phyloP scores from a whole-genome alignment of 2,888 invertebrate genomes.

The Phengaris alcon region DNA sequence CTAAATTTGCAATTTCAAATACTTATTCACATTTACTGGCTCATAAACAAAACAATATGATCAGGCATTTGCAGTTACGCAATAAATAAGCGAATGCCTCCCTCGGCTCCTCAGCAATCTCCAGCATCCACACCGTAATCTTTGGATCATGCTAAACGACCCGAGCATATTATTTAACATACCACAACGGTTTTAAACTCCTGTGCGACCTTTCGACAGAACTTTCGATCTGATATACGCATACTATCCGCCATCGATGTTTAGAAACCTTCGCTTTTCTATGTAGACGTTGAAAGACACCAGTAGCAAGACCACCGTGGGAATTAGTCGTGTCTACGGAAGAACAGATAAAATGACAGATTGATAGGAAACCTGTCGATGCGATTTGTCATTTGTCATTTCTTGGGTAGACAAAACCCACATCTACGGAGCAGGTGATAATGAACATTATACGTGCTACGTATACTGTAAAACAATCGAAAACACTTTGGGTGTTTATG shows the following conservation, averaged over 20 bases:
- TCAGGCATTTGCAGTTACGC: conserved; percentile 13
- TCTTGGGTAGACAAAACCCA: not conserved
- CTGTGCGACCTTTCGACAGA: conserved; percentile 5
- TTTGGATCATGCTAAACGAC: conserved; percentile 10
- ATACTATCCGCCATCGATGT: not conserved
- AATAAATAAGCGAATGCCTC: conserved; percentile 21
- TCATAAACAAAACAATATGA: conserved; percentile 5
- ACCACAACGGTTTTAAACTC: conserved; percentile 23
- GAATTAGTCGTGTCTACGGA: not conserved
- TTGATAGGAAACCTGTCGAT: not conserved
- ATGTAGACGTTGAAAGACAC: not conserved
- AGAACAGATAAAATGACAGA: not conserved
- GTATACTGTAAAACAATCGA: too few relatives aligned
- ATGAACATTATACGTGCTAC: too few relatives aligned
- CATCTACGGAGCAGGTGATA: not conserved
- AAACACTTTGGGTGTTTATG: too few relatives aligned
- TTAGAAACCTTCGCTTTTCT: not conserved
- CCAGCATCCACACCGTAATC: conserved; percentile 23
- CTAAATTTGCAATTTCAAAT: not conserved
- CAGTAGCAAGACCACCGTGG: too few relatives aligned
- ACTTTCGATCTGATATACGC: not conserved
- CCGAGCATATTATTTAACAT: conserved; percentile 25
- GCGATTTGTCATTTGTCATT: not conserved
- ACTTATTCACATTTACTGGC: not conserved
- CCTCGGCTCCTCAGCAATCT: conserved; percentile 7